Percentiles rank a stretch among this genome's conserved stretches.
Evolutionary conservation across 1,140 invertebrate species (phyloP).

Genomic region (Gryllus bimaculatus): DNA sequence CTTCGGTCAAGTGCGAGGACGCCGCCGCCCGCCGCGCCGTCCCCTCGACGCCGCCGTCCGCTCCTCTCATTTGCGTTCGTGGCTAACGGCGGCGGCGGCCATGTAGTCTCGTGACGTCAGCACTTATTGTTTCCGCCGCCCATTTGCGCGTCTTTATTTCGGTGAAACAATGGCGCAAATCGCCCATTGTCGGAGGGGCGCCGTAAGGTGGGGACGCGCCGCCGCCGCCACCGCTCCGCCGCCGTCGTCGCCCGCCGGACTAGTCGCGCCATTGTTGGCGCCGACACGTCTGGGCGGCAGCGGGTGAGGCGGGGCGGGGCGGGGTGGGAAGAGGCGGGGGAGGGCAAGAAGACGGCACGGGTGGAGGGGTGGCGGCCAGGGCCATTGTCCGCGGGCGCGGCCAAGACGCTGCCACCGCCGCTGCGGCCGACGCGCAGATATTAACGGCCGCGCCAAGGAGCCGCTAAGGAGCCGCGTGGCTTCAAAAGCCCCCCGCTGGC

Average conservation of each 20-base stretch:
- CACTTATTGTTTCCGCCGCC: constrained; percentile 11
- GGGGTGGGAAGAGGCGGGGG: no score
- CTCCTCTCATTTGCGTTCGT: not conserved
- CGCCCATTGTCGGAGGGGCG: constrained; percentile 1
- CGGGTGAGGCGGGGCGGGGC: no score
- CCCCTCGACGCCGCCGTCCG: not conserved
- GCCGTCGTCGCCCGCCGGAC: not conserved
- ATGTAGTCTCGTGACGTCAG: constrained; percentile 8
- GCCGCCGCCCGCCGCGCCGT: not conserved
- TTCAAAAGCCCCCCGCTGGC: not conserved
- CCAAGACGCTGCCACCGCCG: not conserved
- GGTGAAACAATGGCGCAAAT: constrained; percentile 11
- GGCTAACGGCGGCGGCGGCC: not conserved
- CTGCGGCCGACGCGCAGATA: not conserved
- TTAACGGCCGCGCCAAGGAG: not conserved
- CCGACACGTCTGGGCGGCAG: not conserved
- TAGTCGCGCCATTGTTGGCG: not conserved
- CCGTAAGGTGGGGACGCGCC: not conserved
- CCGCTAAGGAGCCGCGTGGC: not conserved
- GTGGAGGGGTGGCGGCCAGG: not conserved
- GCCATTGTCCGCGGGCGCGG: not conserved
- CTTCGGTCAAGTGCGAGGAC: not conserved
- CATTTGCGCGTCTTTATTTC: constrained; percentile 9
- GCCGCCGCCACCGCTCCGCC: not conserved
- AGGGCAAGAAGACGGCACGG: not conserved